Evolutionary conservation across 1,140 invertebrate species (phyloP).

Genomic region (Kradibia gibbosae): DNA sequence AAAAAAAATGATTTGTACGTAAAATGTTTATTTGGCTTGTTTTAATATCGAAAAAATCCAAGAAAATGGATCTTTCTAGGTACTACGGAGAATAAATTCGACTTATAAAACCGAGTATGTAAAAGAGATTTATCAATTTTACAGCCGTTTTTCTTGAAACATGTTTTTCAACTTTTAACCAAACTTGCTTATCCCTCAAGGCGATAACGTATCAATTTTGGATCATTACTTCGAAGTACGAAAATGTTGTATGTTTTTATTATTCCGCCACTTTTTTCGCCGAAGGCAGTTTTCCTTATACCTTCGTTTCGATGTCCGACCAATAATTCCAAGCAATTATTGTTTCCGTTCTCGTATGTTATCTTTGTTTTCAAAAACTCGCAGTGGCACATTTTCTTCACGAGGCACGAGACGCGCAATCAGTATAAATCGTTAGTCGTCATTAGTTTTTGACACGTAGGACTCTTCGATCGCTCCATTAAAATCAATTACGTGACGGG

Average conservation of each 20-base stretch:
- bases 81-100: neutral
- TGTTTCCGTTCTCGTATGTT: neutral
- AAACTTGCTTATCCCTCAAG: neutral
- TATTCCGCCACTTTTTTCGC: too few relatives aligned
- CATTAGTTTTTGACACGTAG: neutral
- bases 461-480: neutral
- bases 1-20: neutral
- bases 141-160: neutral
- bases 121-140: neutral
- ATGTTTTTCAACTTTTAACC: conserved; percentile 7
- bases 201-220: neutral
- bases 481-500: neutral
- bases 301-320: too few relatives aligned
- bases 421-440: neutral
- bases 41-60: neutral
- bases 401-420: neutral
- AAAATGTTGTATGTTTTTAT: neutral
- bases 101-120: neutral
- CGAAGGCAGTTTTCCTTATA: too few relatives aligned
- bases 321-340: neutral
- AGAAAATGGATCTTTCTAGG: neutral
- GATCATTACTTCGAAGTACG: neutral
- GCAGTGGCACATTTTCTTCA: neutral
- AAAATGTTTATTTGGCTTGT: neutral
- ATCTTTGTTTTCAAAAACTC: neutral